A percentile compares a stretch with the other conserved stretches of the same genome.
phyloP scores from a whole-genome alignment of 2,113 vertebrate species.

The Rattus norvegicus region GRCr8 NC_086020.1:241999001-241999500 shows the following conservation, averaged over 20 bases:
- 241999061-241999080: background rate
- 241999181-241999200: background rate
- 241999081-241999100: background rate
- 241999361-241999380: background rate
- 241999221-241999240: background rate
- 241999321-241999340: background rate
- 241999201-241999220: background rate
- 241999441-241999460: background rate
- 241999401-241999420: background rate
- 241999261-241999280: background rate
- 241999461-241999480: background rate
- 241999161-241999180: background rate
- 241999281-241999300: background rate
- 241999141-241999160: background rate
- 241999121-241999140: background rate
- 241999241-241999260: too few species aligned
- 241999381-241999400: background rate
- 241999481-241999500: background rate
- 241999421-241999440: background rate
- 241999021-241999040: background rate
- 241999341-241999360: background rate
- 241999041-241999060: background rate
- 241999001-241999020: background rate
- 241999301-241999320: background rate
- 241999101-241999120: background rate